These are phyloP conservation scores for Sylvicapra grimmia DNA, from an alignment of 2,113 vertebrate genomes.

Conservation along the genomic window DNA sequence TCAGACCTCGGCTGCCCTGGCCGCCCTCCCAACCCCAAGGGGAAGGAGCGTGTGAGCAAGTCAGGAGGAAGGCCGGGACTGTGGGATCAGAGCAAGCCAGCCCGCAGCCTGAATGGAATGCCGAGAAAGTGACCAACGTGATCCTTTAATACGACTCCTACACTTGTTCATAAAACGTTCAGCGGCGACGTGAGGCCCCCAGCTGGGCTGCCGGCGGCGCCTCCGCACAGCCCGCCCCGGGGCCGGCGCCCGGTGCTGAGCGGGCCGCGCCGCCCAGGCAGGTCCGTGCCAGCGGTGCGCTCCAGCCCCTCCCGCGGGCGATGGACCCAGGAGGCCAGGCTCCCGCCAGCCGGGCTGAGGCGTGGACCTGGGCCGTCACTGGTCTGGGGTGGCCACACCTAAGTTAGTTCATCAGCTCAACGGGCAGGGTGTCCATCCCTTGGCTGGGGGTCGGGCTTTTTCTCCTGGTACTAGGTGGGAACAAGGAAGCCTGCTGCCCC, in stretches of 20 bases:
- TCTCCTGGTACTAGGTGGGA: not conserved
- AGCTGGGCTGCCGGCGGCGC: accelerated
- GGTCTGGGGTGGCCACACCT: not conserved
- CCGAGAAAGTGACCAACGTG: not conserved
- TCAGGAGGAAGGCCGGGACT: too few species aligned
- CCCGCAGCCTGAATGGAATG: not conserved
- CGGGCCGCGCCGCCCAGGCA: not conserved
- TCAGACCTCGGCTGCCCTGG: accelerated
- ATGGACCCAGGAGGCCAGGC: not conserved
- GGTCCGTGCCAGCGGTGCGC: accelerated
- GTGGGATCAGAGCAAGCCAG: too few species aligned
- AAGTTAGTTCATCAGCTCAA: too few species aligned
- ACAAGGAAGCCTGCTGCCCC: not conserved
- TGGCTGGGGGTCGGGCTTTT: not conserved
- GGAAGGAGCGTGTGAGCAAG: not conserved
- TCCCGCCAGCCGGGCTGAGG: accelerated
- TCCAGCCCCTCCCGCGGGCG: not conserved
- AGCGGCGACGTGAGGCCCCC: accelerated
- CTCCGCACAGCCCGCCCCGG: not conserved
- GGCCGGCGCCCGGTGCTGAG: not conserved
- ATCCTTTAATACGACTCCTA: accelerated
- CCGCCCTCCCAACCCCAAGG: accelerated
- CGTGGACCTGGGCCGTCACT: not conserved
- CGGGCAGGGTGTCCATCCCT: not conserved
- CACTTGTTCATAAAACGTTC: accelerated